phyloP scores from a whole-genome alignment of 2,113 vertebrate genomes.

The Rhegmatorhina hoffmannsi region DNA sequence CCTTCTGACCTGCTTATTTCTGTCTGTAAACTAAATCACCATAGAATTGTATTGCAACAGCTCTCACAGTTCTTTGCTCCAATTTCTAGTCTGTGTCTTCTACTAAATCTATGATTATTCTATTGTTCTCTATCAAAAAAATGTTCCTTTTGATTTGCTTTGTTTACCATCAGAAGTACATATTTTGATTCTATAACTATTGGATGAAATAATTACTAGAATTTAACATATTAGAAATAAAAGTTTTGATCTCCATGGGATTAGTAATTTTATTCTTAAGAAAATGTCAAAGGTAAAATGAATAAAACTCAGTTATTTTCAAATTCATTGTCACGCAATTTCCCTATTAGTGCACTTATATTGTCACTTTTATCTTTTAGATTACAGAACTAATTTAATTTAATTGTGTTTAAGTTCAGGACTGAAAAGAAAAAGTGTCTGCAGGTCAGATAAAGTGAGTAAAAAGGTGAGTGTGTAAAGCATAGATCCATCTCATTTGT shows the following conservation, averaged over 20 bases:
- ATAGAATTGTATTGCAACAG: neutral
- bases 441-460: neutral
- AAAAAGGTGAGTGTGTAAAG: neutral
- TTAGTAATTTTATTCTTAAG: neutral
- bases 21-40: neutral
- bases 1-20: neutral
- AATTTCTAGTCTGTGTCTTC: neutral
- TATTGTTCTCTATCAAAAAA: neutral
- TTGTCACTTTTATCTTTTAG: neutral
- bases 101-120: neutral
- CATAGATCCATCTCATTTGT: neutral
- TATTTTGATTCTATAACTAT: neutral
- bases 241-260: neutral
- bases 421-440: neutral
- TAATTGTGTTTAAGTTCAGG: neutral
- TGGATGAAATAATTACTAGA: neutral
- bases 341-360: neutral
- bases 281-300: neutral
- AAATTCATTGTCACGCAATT: neutral
- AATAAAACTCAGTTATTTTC: neutral
- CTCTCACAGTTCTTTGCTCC: neutral
- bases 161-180: neutral
- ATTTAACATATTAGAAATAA: neutral
- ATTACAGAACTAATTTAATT: neutral
- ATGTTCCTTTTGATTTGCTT: neutral